Evolutionary conservation across 1,140 invertebrate species (phyloP).

Genomic region (Drosophila funebris): DNA sequence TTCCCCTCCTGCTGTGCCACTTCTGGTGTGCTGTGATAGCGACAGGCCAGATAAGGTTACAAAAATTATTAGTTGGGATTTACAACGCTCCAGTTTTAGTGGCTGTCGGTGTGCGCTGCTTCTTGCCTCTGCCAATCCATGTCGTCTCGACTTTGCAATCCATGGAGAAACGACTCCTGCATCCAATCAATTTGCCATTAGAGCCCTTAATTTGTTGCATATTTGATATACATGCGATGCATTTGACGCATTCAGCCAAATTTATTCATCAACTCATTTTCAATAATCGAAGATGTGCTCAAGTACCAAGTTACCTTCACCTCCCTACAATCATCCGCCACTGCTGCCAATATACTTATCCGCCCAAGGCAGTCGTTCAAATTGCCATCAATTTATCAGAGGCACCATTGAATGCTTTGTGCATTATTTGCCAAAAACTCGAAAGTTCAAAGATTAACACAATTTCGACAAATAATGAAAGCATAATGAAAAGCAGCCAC

Average conservation of each 20-base stretch:
- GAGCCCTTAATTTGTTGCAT: slow-evolving; percentile 19
- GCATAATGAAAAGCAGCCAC: slow-evolving; percentile 63
- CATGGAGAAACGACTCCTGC: background rate
- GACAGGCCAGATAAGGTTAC: slow-evolving; percentile 77
- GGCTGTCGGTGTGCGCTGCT: background rate
- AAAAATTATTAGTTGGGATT: slow-evolving; percentile 82
- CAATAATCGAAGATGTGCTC: slow-evolving; percentile 50
- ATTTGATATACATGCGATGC: slow-evolving; percentile 12
- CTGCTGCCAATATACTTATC: background rate
- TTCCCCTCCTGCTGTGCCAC: background rate
- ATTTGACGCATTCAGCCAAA: background rate
- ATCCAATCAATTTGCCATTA: slow-evolving; percentile 42
- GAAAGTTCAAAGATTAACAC: slow-evolving; percentile 76
- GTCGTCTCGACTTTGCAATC: background rate
- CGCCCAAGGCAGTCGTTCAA: slow-evolving; percentile 21
- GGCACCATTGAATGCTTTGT: slow-evolving; percentile 36
- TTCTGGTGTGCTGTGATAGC: slow-evolving; percentile 53
- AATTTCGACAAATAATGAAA: slow-evolving; percentile 80
- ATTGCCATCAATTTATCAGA: slow-evolving; percentile 69
- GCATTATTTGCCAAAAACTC: slow-evolving; percentile 32
- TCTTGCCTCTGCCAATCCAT: slow-evolving; percentile 9
- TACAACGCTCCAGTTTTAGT: slow-evolving; percentile 76
- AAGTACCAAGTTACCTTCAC: background rate
- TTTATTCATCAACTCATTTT: slow-evolving; percentile 19
- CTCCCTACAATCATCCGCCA: background rate